Evolutionary conservation across 2,797 vertebrate genomes (phyloP).

Genomic region (Karalla daura): DNA sequence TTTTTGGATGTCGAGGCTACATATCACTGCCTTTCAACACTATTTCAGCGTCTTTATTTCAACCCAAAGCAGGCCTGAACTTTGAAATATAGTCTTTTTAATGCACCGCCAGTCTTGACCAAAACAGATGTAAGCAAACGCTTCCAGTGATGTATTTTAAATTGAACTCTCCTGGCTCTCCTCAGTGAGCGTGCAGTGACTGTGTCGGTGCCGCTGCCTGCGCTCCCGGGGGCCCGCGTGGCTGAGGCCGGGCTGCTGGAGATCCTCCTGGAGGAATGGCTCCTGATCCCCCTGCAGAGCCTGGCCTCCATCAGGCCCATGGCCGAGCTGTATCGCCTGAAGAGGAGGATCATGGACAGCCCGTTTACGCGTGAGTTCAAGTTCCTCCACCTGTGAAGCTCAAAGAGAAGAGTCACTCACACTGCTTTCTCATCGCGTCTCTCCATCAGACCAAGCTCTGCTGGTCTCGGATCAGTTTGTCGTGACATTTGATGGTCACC

Average conservation of each 20-base stretch:
- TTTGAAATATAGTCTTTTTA: not conserved
- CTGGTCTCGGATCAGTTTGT: slow-evolving; percentile 84
- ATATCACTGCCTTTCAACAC: not conserved
- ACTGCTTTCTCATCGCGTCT: not conserved
- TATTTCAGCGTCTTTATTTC: not conserved
- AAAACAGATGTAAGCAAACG: not conserved
- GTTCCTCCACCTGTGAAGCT: no score
- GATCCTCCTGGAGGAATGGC: slow-evolving; percentile 86
- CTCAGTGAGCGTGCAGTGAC: slow-evolving; percentile 81
- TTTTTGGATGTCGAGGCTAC: not conserved
- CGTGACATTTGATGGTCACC: slow-evolving; percentile 87
- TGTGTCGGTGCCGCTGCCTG: slow-evolving; percentile 75
- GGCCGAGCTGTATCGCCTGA: slow-evolving; percentile 85
- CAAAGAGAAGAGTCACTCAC: no score
- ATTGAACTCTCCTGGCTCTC: not conserved
- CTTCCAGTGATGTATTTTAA: not conserved
- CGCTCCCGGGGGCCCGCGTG: slow-evolving; percentile 57
- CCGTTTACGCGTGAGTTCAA: slow-evolving; percentile 85
- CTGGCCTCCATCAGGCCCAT: slow-evolving; percentile 74
- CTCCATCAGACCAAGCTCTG: slow-evolving; percentile 84
- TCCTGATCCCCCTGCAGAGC: slow-evolving; percentile 80
- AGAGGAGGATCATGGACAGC: slow-evolving; percentile 85
- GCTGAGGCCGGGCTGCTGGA: slow-evolving; percentile 76
- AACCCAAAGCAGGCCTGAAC: not conserved
- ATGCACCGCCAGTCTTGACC: not conserved